These are phyloP conservation scores for Eufriesea mexicana DNA, from an alignment of 1,140 invertebrate genomes.

Conservation along the genomic window DNA sequence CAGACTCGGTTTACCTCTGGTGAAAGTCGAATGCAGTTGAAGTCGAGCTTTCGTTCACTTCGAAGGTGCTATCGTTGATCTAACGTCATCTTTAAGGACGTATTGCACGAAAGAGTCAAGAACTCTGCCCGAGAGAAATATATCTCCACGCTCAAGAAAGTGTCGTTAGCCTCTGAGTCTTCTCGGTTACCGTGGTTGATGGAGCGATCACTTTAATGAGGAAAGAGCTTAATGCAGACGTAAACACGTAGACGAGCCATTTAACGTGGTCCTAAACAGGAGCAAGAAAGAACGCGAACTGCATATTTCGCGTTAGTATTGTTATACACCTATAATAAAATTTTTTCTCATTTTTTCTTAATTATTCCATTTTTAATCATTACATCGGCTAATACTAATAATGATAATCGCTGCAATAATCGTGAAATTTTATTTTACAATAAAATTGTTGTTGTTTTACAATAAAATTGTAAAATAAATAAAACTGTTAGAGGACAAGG, in stretches of 20 bases:
- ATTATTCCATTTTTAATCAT: too few species aligned
- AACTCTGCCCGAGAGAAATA: not conserved
- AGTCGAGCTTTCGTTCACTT: not conserved
- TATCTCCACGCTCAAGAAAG: not conserved
- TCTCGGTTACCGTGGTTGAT: not conserved
- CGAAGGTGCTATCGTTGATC: not conserved
- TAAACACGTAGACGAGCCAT: not conserved
- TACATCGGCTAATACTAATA: too few species aligned
- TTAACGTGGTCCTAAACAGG: too few species aligned
- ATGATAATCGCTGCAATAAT: too few species aligned
- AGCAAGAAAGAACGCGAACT: too few species aligned
- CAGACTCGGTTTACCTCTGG: not conserved
- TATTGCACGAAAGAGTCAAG: not conserved
- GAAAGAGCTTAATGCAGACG: not conserved
- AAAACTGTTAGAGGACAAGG: too few species aligned
- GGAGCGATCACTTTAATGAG: constrained; percentile 12
- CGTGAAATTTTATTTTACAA: too few species aligned
- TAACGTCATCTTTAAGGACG: constrained; percentile 3
- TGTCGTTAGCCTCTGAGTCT: constrained; percentile 3
- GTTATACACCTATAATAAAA: too few species aligned
- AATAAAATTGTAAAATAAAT: too few species aligned
- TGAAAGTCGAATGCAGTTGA: not conserved
- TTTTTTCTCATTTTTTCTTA: too few species aligned
- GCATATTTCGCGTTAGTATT: too few species aligned
- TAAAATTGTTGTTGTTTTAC: too few species aligned